These are phyloP conservation scores for Eupithecia exiguata DNA, from an alignment of 2,888 invertebrate species.

Conservation along the genomic window DNA sequence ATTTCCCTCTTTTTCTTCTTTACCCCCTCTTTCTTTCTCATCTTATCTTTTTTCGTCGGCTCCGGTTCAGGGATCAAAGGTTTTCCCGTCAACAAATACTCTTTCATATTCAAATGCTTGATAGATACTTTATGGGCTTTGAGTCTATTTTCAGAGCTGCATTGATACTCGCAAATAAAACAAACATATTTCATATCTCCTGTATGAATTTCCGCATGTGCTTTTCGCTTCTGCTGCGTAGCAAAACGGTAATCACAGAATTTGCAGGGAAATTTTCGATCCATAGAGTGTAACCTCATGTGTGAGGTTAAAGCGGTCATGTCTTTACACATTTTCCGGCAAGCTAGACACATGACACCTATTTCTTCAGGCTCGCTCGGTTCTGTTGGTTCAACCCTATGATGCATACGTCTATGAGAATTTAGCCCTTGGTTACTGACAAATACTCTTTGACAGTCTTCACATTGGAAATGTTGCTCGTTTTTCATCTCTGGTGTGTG, in stretches of 20 bases:
- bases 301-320: constrained; percentile 70
- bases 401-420: constrained; percentile 72
- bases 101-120: constrained; percentile 75
- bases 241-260: constrained; percentile 78
- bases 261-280: constrained; percentile 75
- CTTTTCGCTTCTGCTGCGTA: constrained; percentile 70
- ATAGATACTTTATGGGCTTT: constrained; percentile 70
- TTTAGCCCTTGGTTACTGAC: constrained; percentile 72
- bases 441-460: constrained; percentile 74
- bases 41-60: constrained; percentile 55
- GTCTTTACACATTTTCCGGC: constrained; percentile 75
- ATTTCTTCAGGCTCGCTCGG: constrained; percentile 59
- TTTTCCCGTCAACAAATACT: constrained; percentile 68
- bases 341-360: constrained; percentile 75
- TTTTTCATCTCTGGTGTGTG: constrained; percentile 69
- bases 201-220: constrained; percentile 73
- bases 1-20: constrained; percentile 57
- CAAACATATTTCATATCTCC: constrained; percentile 80
- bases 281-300: constrained; percentile 73
- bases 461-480: constrained; percentile 70
- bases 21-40: constrained; percentile 54
- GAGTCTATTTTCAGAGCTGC: constrained; percentile 73
- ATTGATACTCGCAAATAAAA: constrained; percentile 78
- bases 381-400: constrained; percentile 60
- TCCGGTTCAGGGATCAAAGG: constrained; percentile 59